Evolutionary conservation across 2,113 vertebrate genomes (phyloP).

Genomic region (Bubo scandiacus): DNA sequence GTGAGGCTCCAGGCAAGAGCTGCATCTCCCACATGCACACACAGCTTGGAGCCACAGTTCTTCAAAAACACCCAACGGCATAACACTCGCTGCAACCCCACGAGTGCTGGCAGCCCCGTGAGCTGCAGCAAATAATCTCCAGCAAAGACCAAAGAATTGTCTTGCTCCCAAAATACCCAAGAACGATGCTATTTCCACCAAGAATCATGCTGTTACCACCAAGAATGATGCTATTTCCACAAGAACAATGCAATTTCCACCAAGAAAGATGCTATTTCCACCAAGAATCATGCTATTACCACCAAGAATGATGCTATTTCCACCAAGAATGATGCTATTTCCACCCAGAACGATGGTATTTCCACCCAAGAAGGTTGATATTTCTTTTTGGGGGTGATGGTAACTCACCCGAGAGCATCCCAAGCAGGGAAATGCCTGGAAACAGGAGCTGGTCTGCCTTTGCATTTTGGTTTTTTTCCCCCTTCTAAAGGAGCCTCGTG

Average conservation of each 20-base stretch:
- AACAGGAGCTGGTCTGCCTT: neutral
- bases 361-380: neutral
- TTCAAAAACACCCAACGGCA: neutral
- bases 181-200: neutral
- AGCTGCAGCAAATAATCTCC: neutral
- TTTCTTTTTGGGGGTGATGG: neutral
- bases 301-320: neutral
- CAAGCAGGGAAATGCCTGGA: neutral
- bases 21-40: neutral
- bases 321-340: neutral
- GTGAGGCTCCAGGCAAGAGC: neutral
- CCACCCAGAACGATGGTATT: neutral
- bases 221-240: neutral
- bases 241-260: neutral
- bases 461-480: neutral
- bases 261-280: neutral
- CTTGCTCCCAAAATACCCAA: neutral
- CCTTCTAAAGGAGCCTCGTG: neutral
- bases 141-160: neutral
- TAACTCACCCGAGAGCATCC: neutral
- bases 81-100: accelerated
- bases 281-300: neutral
- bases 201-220: neutral
- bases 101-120: neutral
- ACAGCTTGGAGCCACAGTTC: neutral